Conservation (phyloP, 2,113 vertebrate species). For the Oryzias javanicus region DNA sequence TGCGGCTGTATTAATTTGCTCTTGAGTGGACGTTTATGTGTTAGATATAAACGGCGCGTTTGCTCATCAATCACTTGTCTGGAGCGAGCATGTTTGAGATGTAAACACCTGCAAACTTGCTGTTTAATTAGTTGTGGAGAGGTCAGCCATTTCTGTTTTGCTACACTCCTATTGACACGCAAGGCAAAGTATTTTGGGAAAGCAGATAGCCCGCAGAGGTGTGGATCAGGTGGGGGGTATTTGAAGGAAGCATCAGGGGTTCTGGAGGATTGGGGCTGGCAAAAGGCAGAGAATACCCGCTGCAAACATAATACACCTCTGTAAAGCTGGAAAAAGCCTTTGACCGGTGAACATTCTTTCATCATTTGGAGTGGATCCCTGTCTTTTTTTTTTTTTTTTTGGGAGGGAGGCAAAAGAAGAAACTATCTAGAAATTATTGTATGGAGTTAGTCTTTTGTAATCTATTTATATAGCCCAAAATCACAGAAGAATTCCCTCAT, state of each 20-base stretch:
- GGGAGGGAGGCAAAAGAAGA: background rate
- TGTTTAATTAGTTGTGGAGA: conserved; percentile 90
- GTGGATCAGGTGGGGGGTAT: conserved; percentile 28
- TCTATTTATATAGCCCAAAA: background rate
- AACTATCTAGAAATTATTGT: background rate
- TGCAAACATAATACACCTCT: conserved; percentile 27
- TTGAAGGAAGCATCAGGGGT: conserved; percentile 20
- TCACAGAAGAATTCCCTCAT: too few relatives aligned
- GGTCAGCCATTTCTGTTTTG: conserved; percentile 83
- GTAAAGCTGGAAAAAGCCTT: conserved; percentile 20
- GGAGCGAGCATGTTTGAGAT: conserved; percentile 86
- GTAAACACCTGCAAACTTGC: conserved; percentile 92
- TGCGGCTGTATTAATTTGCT: conserved; percentile 22
- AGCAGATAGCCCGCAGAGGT: conserved; percentile 48
- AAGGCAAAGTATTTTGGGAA: conserved; percentile 79
- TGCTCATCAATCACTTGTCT: conserved; percentile 86
- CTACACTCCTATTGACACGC: conserved; percentile 71
- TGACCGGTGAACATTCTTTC: conserved; percentile 3
- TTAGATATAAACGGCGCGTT: conserved; percentile 5
- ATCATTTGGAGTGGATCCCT: background rate
- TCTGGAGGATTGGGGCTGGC: conserved; percentile 30
- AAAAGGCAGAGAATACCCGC: conserved; percentile 37
- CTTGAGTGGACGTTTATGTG: conserved; percentile 6
- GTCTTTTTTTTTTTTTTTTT: background rate
- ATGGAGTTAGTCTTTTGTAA: too few relatives aligned